These are phyloP conservation scores for Brachyalestes nurse DNA, from an alignment of 2,797 vertebrate species.

Conservation along the genomic window DNA sequence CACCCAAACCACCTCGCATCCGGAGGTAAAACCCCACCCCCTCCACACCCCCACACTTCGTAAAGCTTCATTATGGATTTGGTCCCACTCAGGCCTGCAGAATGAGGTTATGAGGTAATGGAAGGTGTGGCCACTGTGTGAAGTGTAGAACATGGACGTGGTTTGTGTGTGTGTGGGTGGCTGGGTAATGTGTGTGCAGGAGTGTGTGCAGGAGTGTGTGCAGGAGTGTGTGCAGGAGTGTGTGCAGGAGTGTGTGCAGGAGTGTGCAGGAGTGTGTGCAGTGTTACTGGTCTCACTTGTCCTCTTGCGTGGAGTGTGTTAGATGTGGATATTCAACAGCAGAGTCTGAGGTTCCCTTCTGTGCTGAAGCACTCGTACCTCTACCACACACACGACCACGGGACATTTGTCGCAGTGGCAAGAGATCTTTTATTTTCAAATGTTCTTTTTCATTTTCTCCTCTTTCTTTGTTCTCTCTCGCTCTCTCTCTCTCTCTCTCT, in stretches of 20 bases:
- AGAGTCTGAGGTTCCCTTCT: slow-evolving; percentile 40
- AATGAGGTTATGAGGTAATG: background rate
- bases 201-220: background rate
- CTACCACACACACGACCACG: background rate
- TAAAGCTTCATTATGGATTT: background rate
- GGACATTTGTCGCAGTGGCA: background rate
- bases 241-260: background rate
- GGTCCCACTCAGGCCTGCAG: background rate
- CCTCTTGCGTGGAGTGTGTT: background rate
- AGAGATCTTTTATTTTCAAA: slow-evolving; percentile 3
- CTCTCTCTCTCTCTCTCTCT: background rate
- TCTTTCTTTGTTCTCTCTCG: too few relatives aligned
- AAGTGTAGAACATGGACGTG: background rate
- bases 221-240: background rate
- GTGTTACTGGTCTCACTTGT: background rate
- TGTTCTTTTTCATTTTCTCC: background rate
- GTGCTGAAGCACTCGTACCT: slow-evolving; percentile 6
- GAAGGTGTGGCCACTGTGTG: background rate
- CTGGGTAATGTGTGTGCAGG: background rate
- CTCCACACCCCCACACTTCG: background rate
- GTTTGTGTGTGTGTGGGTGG: background rate
- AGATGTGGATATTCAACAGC: background rate
- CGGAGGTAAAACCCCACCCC: slow-evolving; percentile 80
- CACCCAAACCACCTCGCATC: slow-evolving; percentile 94
- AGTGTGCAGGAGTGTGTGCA: background rate